phyloP scores from a whole-genome alignment of 2,888 invertebrate species.

The Kuschelorhynchus macadamiae region DNA sequence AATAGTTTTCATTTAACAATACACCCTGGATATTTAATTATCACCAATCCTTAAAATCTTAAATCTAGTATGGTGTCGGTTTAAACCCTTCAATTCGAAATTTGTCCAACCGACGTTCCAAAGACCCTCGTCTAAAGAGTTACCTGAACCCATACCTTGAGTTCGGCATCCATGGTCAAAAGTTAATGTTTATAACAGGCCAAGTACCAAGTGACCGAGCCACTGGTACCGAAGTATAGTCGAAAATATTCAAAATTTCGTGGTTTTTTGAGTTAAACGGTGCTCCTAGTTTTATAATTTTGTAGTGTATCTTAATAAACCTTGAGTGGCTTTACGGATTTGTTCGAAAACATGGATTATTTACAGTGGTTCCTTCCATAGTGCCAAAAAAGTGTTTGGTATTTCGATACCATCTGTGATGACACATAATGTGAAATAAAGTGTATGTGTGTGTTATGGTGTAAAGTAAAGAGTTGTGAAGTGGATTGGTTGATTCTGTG shows the following conservation, averaged over 20 bases:
- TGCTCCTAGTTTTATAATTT: not conserved
- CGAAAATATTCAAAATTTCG: conserved; percentile 22
- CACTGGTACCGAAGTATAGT: conserved; percentile 16
- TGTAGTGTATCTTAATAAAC: not conserved
- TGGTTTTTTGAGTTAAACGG: conserved; percentile 1
- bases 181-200: conserved; percentile 52
- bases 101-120: not conserved
- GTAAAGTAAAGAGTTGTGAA: not conserved
- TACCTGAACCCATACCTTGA: conserved; percentile 50
- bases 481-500: no score
- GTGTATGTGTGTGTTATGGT: conserved; percentile 6
- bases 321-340: not conserved
- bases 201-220: conserved; percentile 41
- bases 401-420: conserved; percentile 39
- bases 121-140: conserved; percentile 39
- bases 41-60: no score
- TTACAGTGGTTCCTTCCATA: conserved; percentile 10
- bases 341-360: not conserved
- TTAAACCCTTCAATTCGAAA: no score
- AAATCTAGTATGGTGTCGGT: no score
- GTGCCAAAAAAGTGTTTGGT: conserved; percentile 24
- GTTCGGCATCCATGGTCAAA: conserved; percentile 52
- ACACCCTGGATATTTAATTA: no score
- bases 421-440: conserved; percentile 16
- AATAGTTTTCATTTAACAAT: no score